Evolutionary conservation across 2,888 invertebrate genomes (phyloP).

Genomic region (Chouioia cunea): DNA sequence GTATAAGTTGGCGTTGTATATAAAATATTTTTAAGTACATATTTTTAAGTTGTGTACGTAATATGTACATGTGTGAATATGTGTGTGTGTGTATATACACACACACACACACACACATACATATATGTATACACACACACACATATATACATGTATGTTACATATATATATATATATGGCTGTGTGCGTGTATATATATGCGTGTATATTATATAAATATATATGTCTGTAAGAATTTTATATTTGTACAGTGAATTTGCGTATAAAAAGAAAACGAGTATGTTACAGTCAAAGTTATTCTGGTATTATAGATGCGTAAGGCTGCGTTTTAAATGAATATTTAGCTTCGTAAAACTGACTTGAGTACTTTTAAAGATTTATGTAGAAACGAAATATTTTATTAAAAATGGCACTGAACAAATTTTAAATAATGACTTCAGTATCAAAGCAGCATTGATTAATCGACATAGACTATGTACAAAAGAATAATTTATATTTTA

Average conservation of each 20-base stretch:
- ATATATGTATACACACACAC: no score
- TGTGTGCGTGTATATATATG: no score
- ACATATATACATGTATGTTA: no score
- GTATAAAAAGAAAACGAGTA: slow-evolving; percentile 11
- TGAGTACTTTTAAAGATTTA: not conserved
- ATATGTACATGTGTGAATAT: no score
- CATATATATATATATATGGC: no score
- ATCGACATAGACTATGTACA: slow-evolving; percentile 28
- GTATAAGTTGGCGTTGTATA: no score
- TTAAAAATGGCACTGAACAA: slow-evolving; percentile 28
- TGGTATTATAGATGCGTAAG: not conserved
- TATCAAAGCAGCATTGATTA: slow-evolving; percentile 29
- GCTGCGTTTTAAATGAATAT: slow-evolving; percentile 23
- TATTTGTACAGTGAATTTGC: slow-evolving; percentile 43
- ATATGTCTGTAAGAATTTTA: slow-evolving; percentile 38
- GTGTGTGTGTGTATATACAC: no score
- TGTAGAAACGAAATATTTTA: slow-evolving; percentile 26
- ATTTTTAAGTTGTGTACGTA: no score
- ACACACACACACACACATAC: no score
- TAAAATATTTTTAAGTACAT: no score
- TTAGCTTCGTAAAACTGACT: slow-evolving; percentile 7
- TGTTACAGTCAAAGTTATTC: slow-evolving; percentile 2
- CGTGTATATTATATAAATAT: no score
- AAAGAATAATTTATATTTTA: slow-evolving; percentile 29
- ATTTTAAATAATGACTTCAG: slow-evolving; percentile 28